Evolutionary conservation across 1,140 invertebrate species (phyloP).

Genomic region (Zaprionus africanus): DNA sequence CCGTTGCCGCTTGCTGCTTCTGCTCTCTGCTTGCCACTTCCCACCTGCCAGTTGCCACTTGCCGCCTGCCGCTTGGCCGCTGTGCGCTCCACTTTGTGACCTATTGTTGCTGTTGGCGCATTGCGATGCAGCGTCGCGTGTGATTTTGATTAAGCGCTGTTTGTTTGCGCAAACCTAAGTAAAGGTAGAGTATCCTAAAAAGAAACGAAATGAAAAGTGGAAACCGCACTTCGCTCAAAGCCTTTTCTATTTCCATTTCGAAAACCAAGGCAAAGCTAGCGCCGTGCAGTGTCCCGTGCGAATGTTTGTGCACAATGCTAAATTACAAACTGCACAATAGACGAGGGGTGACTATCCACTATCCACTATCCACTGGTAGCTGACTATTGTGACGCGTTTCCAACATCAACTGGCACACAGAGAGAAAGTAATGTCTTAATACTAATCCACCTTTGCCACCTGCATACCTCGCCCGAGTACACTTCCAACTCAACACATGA

Average conservation of each 20-base stretch:
- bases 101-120: constrained; percentile 66
- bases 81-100: constrained; percentile 60
- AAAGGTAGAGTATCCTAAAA: constrained; percentile 25
- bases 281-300: constrained; percentile 11
- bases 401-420: neutral
- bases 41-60: neutral
- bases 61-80: constrained; percentile 30
- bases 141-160: constrained; percentile 78
- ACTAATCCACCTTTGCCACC: neutral
- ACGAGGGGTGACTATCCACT: neutral
- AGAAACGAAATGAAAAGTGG: constrained; percentile 51
- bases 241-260: neutral
- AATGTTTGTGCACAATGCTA: constrained; percentile 46
- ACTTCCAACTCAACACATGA: no score
- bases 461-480: neutral
- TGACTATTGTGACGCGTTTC: constrained; percentile 2
- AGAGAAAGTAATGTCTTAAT: neutral
- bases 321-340: constrained; percentile 57
- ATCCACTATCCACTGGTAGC: neutral
- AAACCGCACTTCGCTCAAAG: constrained; percentile 22
- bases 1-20: neutral
- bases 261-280: neutral
- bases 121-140: constrained; percentile 71
- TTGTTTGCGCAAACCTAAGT: constrained; percentile 52
- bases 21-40: no score